Conservation (phyloP, 2,113 vertebrate species). For the Odocoileus virginianus region DNA sequence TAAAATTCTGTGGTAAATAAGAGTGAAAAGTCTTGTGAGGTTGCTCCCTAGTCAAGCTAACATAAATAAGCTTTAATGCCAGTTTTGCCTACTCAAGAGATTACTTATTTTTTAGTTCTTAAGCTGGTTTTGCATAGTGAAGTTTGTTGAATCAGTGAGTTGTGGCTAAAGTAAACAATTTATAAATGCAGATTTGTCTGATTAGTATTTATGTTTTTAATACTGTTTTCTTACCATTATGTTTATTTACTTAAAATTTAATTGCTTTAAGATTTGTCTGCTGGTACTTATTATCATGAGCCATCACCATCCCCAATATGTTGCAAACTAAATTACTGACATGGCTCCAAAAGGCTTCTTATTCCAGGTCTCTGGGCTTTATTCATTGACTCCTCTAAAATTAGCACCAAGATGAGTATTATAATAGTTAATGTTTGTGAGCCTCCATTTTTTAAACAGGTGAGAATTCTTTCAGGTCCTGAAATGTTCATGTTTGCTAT, state of each 20-base stretch:
- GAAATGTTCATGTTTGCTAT: not conserved
- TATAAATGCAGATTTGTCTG: not conserved
- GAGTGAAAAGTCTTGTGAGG: not conserved
- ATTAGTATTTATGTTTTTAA: not conserved
- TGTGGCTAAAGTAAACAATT: not conserved
- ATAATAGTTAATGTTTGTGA: not conserved
- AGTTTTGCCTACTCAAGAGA: not conserved
- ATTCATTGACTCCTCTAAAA: not conserved
- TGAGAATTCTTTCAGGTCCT: not conserved
- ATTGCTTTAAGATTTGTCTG: not conserved
- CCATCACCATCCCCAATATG: not conserved
- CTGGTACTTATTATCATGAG: not conserved
- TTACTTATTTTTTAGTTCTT: not conserved
- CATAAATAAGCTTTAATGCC: not conserved
- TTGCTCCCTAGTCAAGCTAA: not conserved
- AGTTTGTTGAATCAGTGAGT: not conserved
- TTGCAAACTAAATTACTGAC: not conserved
- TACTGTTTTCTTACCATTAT: not conserved
- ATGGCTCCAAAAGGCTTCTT: not conserved
- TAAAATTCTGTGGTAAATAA: not conserved
- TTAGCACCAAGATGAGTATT: not conserved
- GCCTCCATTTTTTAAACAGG: not conserved
- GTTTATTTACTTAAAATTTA: not conserved
- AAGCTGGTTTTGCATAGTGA: not conserved
- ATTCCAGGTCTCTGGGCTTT: not conserved